These are phyloP conservation scores for Drosophila punjabiensis DNA, from an alignment of 1,140 invertebrate genomes.

Conservation along the genomic window DNA sequence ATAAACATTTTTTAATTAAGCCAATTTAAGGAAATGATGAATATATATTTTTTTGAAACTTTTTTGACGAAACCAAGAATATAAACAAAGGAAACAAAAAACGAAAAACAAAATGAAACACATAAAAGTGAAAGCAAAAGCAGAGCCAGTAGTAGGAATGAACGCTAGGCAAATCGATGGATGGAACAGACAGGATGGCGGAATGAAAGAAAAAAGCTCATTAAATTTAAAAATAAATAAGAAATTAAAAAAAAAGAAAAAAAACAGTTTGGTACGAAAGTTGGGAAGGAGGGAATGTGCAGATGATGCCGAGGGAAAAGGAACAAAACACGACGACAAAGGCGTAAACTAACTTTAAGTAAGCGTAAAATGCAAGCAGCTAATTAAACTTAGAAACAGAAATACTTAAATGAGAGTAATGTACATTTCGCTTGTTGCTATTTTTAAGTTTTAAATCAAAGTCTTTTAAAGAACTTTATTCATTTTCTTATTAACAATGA, in stretches of 20 bases:
- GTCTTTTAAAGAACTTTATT: conserved; percentile 84
- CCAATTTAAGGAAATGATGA: conserved; percentile 78
- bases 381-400: conserved; percentile 57
- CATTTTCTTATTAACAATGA: conserved; percentile 73
- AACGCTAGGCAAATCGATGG: conserved; percentile 48
- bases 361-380: conserved; percentile 52
- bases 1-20: conserved; percentile 78
- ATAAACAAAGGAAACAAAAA: conserved; percentile 51
- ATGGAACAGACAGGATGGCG: conserved; percentile 26
- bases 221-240: conserved; percentile 66
- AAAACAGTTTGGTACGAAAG: conserved; percentile 42
- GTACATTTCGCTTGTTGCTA: conserved; percentile 84
- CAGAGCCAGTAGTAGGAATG: conserved; percentile 28
- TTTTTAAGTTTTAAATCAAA: conserved; percentile 84
- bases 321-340: conserved; percentile 55
- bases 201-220: conserved; percentile 62
- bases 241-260: conserved; percentile 25
- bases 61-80: conserved; percentile 73
- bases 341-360: conserved; percentile 66
- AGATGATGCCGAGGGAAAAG: conserved; percentile 30
- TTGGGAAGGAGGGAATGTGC: conserved; percentile 5
- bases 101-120: conserved; percentile 40
- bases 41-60: conserved; percentile 85
- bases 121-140: conserved; percentile 39
- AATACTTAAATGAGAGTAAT: conserved; percentile 65